A percentile compares a stretch with the other conserved stretches of the same genome.
Conservation (phyloP, 2,888 invertebrate species). For the Caenorhabditis zanzibari region DNA sequence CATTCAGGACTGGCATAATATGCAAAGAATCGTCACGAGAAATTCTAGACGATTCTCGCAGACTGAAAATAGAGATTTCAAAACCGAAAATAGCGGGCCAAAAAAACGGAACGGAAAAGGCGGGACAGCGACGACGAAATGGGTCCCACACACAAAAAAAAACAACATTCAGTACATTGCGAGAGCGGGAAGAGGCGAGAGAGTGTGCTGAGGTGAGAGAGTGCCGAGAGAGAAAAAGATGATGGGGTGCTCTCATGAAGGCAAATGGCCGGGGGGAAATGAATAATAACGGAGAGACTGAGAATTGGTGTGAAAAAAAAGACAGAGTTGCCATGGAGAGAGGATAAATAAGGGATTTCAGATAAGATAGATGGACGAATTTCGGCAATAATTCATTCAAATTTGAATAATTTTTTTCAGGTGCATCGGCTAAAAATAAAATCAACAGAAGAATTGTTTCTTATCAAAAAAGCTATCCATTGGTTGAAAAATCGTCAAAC, state of each 20-base stretch:
- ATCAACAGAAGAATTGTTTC: no score
- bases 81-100: neutral
- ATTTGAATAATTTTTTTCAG: no score
- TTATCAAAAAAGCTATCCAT: no score
- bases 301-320: neutral
- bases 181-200: neutral
- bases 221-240: slow-evolving; percentile 16
- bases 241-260: neutral
- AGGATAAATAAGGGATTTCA: neutral
- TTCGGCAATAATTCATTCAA: no score
- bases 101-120: neutral
- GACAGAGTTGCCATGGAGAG: neutral
- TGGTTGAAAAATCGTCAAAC: no score
- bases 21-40: neutral
- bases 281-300: neutral
- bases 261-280: neutral
- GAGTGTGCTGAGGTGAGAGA: slow-evolving; percentile 3
- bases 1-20: no score
- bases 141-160: slow-evolving; percentile 1
- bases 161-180: neutral
- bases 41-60: neutral
- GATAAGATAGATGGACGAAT: no score
- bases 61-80: neutral
- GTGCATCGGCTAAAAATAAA: no score
- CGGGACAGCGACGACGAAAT: neutral